Base-by-base conservation (phyloP, 1,140 invertebrate genomes). In the Drosophila hydei region DNA sequence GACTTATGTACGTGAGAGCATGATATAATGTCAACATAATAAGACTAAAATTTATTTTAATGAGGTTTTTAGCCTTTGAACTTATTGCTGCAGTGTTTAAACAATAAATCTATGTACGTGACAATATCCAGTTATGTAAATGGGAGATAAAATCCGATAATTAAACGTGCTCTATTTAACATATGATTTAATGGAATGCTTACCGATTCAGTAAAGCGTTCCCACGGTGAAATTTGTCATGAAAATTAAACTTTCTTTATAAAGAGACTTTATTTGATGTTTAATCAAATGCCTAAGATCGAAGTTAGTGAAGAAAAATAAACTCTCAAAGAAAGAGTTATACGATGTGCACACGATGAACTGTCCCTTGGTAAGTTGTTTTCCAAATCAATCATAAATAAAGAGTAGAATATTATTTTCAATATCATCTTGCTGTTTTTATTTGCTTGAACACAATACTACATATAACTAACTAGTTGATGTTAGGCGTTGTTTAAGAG, bases 341-440 rank as follows among this genome's bases (percentile, higher is more conserved):
- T 30, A 8, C 27, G 5, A 30, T 30, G 7, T 30, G 18, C 11
- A 9, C 16, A 18, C 19, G 9, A 45, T 21, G 19, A 42, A 6
- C 19, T 12, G 1, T 27, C 14, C 7, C 27, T 12, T 23, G 21
- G 2, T 16, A 23, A 40, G 9, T 16, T 42, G 5, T 18, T 42
- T 42, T 2, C 3, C 14, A 14, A 42, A 14, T 8, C n/a, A 7
- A 5, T 19, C 19, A 23, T 1, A 36, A 23, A 4, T 42, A 36
- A 21, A 51, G 36, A 8, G 4, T 58, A 30, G 14, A 42, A 4
- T 8, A 21, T 16, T 8, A 0, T 51, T 45, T 61, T 16, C 52
- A 65, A 60, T 72, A 81, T 80, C 76, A 88, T 87, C 42, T 83
- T 78, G 71, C 61, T 79, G 75, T 61, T 88, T 73, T 88, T 83